A percentile compares a stretch with the other conserved stretches of the same genome.
These are phyloP conservation scores for Oasisia sp. DNA, from an alignment of 2,888 invertebrate genomes.

Conservation along the genomic window DNA sequence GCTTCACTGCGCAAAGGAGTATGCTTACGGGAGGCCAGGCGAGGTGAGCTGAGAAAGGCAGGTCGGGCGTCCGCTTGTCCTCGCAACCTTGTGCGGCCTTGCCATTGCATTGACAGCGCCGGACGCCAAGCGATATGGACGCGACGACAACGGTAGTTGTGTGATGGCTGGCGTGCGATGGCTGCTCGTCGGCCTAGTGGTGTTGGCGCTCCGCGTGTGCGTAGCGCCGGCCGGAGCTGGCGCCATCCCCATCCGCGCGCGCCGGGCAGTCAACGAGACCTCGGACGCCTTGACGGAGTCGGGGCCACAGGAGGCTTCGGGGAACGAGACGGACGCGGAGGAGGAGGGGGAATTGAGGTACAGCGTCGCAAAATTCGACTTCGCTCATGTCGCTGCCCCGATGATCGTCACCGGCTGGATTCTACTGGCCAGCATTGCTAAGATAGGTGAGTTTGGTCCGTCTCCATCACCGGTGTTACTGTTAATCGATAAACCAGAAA, in stretches of 20 bases:
- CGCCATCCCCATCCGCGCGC: background rate
- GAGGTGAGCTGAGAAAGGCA: background rate
- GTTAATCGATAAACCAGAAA: background rate
- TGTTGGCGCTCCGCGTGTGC: background rate
- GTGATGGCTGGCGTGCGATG: background rate
- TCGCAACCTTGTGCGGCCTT: background rate
- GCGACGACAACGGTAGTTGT: background rate
- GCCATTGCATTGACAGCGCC: background rate
- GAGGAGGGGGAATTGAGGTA: background rate
- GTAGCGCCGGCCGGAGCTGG: background rate
- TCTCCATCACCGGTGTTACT: background rate
- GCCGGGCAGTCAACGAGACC: background rate
- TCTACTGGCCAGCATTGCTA: conserved; percentile 92
- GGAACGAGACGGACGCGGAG: background rate
- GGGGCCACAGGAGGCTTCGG: background rate
- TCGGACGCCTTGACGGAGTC: too few relatives aligned
- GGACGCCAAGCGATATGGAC: background rate
- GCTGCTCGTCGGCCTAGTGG: background rate
- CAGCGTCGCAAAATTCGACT: conserved; percentile 86
- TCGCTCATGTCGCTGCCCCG: conserved; percentile 86
- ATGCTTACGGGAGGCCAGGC: background rate
- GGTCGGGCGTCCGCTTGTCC: background rate
- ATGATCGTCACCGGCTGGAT: conserved; percentile 94
- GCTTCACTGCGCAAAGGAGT: background rate
- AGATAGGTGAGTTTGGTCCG: conserved; percentile 83